Percentiles rank a stretch among this genome's conserved stretches.
Conservation (phyloP, 2,113 vertebrate genomes). For the Noctilio leporinus region DNA sequence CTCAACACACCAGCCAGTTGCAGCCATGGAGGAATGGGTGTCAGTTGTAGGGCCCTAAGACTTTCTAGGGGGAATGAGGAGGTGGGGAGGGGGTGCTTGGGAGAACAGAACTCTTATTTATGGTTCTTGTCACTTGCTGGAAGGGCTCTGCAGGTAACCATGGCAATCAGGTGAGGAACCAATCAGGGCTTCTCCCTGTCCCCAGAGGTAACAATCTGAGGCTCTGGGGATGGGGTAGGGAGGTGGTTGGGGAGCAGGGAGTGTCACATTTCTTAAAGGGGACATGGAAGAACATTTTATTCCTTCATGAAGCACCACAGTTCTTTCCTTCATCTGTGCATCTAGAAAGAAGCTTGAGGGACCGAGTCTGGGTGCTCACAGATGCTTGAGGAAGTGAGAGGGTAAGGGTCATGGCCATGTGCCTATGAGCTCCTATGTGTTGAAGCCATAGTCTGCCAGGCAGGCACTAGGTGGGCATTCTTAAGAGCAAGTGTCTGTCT, state of each 20-base stretch:
- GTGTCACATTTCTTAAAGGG: neutral
- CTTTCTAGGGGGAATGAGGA: neutral
- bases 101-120: constrained; percentile 49
- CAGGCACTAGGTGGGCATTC: neutral
- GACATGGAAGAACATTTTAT: neutral
- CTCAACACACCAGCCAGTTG: neutral
- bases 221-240: neutral
- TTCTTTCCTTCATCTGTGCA: neutral
- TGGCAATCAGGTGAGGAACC: constrained; percentile 63
- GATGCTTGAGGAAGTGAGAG: neutral
- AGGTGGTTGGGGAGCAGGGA: neutral
- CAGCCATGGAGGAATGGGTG: neutral
- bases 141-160: constrained; percentile 61
- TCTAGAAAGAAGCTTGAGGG: neutral
- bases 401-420: neutral
- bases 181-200: constrained; percentile 47
- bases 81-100: neutral
- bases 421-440: neutral
- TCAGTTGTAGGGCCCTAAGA: neutral
- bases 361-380: neutral
- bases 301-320: neutral
- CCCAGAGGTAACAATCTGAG: constrained; percentile 11
- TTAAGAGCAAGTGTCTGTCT: constrained; percentile 5
- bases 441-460: neutral
- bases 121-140: constrained; percentile 60